Percentiles rank a stretch among this genome's conserved stretches.
Conservation (phyloP, 2,797 vertebrate species). For the Anguilla anguilla region DNA sequence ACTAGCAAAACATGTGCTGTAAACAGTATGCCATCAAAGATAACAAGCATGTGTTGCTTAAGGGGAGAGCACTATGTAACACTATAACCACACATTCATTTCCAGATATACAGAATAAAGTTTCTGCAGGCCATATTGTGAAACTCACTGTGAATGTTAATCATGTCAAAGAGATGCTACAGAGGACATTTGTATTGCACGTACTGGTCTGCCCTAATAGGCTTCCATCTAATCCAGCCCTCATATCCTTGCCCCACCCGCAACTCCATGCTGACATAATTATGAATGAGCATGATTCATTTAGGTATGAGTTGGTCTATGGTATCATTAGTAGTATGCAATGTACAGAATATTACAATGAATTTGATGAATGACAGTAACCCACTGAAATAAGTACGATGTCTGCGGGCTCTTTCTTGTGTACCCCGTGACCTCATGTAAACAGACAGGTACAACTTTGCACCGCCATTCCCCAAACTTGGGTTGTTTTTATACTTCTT, state of each 20-base stretch:
- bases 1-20: background rate
- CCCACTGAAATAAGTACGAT: background rate
- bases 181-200: background rate
- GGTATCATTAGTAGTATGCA: background rate
- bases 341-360: background rate
- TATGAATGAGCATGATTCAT: background rate
- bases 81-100: background rate
- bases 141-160: background rate
- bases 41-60: background rate
- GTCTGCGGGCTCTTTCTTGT: background rate
- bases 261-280: too few species aligned
- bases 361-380: background rate
- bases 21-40: background rate
- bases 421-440: background rate
- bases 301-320: background rate
- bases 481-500: background rate
- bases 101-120: too few species aligned
- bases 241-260: too few species aligned
- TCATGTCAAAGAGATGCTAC: background rate
- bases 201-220: background rate
- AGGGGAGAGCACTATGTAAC: background rate
- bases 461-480: background rate
- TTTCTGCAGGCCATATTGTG: too few species aligned
- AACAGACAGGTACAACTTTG: background rate
- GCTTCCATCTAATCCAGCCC: background rate